A percentile compares a stretch with the other conserved stretches of the same genome.
Evolutionary conservation across 2,888 invertebrate genomes (phyloP).

Genomic region (Protodeltote pygarga): DNA sequence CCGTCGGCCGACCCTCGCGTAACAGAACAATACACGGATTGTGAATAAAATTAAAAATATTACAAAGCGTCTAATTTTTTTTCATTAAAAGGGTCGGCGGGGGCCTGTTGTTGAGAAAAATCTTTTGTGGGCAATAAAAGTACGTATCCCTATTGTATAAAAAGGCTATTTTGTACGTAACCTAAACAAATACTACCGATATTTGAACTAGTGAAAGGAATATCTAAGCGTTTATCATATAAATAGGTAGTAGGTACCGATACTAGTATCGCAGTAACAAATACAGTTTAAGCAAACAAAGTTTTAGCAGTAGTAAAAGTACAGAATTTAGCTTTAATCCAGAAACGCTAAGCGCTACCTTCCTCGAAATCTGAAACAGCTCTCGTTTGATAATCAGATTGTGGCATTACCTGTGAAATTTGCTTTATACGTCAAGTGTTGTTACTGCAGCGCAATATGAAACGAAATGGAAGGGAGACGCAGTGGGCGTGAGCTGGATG

Average conservation of each 20-base stretch:
- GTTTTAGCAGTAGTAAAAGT: conserved; percentile 1
- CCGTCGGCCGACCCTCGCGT: conserved; percentile 58
- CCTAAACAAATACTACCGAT: conserved; percentile 39
- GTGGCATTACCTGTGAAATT: conserved; percentile 52
- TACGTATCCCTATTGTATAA: conserved; percentile 32
- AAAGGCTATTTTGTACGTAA: conserved; percentile 13
- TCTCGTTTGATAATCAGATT: conserved; percentile 35
- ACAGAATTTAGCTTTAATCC: neutral
- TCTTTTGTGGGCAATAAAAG: conserved; percentile 53
- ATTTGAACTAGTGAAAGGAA: conserved; percentile 34
- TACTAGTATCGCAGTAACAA: no score
- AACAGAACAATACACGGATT: conserved; percentile 68
- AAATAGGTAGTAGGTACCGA: no score
- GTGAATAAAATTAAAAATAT: conserved; percentile 75
- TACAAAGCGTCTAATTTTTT: conserved; percentile 59
- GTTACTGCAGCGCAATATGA: conserved; percentile 67
- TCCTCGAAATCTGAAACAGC: conserved; percentile 3
- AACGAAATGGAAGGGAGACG: conserved; percentile 72
- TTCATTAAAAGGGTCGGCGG: conserved; percentile 52
- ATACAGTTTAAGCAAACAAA: conserved; percentile 3
- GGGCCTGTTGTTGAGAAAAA: conserved; percentile 52
- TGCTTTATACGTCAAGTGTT: conserved; percentile 68
- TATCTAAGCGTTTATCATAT: conserved; percentile 14
- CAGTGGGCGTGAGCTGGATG: conserved; percentile 68
- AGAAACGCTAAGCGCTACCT: neutral